Conservation (phyloP, 2,888 invertebrate species). For the Blastobasis adustella region DNA sequence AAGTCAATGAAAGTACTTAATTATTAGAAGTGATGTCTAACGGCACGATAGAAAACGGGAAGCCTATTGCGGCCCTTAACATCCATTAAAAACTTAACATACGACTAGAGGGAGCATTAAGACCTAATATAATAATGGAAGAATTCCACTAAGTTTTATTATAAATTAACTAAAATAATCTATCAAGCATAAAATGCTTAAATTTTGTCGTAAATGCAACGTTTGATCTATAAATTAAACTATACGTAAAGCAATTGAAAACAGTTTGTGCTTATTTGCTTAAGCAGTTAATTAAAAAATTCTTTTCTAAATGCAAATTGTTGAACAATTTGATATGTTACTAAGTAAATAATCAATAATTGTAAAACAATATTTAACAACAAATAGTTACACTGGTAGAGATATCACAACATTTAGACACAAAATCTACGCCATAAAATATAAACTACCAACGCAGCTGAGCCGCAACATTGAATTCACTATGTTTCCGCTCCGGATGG, state of each 20-base stretch:
- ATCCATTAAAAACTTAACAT: slow-evolving; percentile 28
- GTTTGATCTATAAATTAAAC: slow-evolving; percentile 26
- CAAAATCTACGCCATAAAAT: slow-evolving; percentile 21
- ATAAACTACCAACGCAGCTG: slow-evolving; percentile 18
- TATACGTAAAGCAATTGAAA: slow-evolving; percentile 1
- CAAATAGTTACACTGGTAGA: slow-evolving; percentile 21
- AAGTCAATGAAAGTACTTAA: no score
- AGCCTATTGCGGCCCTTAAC: no score
- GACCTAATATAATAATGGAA: slow-evolving; percentile 18
- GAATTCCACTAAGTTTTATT: slow-evolving; percentile 16
- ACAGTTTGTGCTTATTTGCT: not conserved
- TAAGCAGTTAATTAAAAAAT: not conserved
- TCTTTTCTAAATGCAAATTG: slow-evolving; percentile 39
- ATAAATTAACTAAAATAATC: slow-evolving; percentile 10
- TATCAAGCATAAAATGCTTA: slow-evolving; percentile 4
- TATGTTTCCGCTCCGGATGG: no score
- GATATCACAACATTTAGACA: slow-evolving; percentile 42
- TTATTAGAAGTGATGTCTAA: no score
- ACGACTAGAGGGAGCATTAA: slow-evolving; percentile 33
- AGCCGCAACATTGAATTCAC: slow-evolving; percentile 13
- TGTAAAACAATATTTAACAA: slow-evolving; percentile 7
- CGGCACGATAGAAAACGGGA: no score
- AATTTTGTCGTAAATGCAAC: slow-evolving; percentile 39
- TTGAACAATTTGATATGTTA: slow-evolving; percentile 41
- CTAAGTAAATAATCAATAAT: slow-evolving; percentile 1